These are phyloP conservation scores for Oenanthe melanoleuca DNA, from an alignment of 2,113 vertebrate genomes.

Conservation along the genomic window DNA sequence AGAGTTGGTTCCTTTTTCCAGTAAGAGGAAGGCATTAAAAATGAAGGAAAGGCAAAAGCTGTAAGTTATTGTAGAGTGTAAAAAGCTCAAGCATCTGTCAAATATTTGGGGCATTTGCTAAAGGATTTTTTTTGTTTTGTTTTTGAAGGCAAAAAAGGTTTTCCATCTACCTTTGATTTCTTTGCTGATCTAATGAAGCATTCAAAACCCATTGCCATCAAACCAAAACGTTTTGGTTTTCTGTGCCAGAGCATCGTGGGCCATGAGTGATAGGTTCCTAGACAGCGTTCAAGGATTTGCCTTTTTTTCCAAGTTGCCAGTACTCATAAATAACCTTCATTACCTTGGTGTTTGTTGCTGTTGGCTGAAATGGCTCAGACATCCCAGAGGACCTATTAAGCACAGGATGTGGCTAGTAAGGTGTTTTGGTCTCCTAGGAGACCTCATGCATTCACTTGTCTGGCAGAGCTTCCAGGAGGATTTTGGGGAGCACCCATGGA, in stretches of 20 bases:
- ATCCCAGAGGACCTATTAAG: accelerated
- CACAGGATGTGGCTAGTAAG: not conserved
- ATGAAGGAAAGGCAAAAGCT: not conserved
- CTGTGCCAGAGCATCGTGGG: not conserved
- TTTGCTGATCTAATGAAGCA: accelerated
- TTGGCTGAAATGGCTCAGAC: not conserved
- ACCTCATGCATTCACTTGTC: not conserved
- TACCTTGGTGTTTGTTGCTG: not conserved
- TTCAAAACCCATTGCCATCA: not conserved
- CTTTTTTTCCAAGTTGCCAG: not conserved
- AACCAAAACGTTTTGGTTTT: not conserved
- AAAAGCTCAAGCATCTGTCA: not conserved
- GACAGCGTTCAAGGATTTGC: not conserved
- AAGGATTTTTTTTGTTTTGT: not conserved
- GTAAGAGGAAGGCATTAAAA: not conserved
- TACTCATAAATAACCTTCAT: not conserved
- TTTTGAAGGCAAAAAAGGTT: not conserved
- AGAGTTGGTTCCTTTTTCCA: not conserved
- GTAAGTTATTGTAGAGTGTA: not conserved
- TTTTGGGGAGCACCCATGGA: not conserved
- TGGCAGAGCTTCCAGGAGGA: not conserved
- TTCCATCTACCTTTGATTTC: not conserved
- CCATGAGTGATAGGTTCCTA: not conserved
- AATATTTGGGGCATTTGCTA: not conserved
- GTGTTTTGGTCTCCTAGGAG: not conserved